phyloP scores from a whole-genome alignment of 2,113 vertebrate genomes.

The Rhea americana region DNA sequence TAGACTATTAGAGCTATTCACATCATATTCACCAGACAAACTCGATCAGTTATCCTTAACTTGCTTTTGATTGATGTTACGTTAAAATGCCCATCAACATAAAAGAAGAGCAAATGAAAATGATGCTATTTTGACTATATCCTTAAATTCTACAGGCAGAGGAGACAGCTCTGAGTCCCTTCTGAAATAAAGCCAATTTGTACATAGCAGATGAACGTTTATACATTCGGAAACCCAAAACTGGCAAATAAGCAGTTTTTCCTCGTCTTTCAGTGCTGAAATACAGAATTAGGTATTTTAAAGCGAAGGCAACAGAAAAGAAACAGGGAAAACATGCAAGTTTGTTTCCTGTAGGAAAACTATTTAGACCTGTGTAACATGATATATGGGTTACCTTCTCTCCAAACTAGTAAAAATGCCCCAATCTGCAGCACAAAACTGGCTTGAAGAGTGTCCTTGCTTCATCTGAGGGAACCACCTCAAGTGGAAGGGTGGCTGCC shows the following conservation, averaged over 20 bases:
- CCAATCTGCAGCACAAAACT: neutral
- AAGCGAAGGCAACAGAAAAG: neutral
- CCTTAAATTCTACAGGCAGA: neutral
- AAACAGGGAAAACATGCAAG: rapidly evolving
- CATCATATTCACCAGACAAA: neutral
- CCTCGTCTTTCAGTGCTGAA: neutral
- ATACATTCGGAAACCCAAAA: neutral
- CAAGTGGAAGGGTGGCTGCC: neutral
- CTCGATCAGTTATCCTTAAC: neutral
- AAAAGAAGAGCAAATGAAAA: neutral
- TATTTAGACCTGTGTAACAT: neutral
- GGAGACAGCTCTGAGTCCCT: neutral
- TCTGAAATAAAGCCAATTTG: neutral
- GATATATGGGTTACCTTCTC: neutral
- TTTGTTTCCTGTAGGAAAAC: neutral
- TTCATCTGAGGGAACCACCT: neutral
- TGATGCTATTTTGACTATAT: neutral
- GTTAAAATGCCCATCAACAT: neutral
- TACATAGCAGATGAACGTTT: neutral
- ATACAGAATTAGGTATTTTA: neutral
- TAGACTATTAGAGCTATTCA: neutral
- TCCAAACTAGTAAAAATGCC: neutral
- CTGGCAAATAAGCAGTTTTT: neutral
- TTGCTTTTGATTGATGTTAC: neutral
- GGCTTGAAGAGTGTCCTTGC: neutral